These are phyloP conservation scores for Nomada flava DNA, from an alignment of 2,888 invertebrate genomes.

Conservation along the genomic window DNA sequence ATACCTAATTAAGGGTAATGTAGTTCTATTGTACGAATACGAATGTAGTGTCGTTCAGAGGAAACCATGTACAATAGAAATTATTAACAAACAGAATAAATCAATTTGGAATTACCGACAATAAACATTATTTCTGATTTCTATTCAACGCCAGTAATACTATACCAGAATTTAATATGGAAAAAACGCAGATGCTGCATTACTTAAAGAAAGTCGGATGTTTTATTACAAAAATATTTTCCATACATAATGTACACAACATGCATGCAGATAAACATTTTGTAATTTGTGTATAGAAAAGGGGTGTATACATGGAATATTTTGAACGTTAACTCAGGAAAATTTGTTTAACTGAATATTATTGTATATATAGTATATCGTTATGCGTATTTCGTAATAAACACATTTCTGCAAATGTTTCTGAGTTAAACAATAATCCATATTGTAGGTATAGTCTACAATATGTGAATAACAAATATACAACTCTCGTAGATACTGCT, in stretches of 20 bases:
- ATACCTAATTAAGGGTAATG: not conserved
- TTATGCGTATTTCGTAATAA: not conserved
- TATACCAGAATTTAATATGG: conserved; percentile 5
- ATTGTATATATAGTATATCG: not conserved
- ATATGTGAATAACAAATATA: conserved; percentile 21
- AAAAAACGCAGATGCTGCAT: conserved; percentile 2
- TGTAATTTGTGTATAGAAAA: conserved; percentile 2
- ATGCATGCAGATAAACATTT: conserved; percentile 34
- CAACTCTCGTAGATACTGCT: conserved; percentile 42
- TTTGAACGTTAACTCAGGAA: conserved; percentile 29
- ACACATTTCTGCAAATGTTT: conserved; percentile 21
- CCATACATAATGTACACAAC: conserved; percentile 36
- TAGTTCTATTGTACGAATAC: not conserved
- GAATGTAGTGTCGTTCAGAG: not conserved
- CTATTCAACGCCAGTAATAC: not conserved
- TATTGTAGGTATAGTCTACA: conserved; percentile 30
- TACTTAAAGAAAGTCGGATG: conserved; percentile 6
- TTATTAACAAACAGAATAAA: conserved; percentile 5
- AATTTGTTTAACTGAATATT: conserved; percentile 13
- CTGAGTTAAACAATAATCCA: conserved; percentile 38
- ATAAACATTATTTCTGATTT: not conserved
- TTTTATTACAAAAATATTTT: conserved; percentile 29
- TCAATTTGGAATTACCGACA: not conserved
- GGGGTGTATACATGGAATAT: conserved; percentile 10
- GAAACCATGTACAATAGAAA: not conserved